Evolutionary conservation across 2,113 vertebrate species (phyloP).

Genomic region (Calonectris borealis): DNA sequence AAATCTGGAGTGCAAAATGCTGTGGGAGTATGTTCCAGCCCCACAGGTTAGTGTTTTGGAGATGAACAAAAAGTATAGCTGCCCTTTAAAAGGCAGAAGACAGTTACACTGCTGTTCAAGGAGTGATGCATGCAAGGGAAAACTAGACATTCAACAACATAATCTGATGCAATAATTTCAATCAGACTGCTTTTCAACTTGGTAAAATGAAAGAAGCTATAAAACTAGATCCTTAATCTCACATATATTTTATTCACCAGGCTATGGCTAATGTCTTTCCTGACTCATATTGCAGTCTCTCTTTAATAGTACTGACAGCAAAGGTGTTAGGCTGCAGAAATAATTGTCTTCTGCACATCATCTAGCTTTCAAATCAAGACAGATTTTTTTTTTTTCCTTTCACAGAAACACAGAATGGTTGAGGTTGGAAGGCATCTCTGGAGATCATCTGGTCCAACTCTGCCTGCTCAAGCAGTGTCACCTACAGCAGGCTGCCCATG

Average conservation of each 20-base stretch:
- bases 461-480: neutral
- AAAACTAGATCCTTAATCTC: neutral
- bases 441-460: neutral
- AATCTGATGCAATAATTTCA: neutral
- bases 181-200: neutral
- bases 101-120: neutral
- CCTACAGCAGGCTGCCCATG: neutral
- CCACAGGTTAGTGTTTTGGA: neutral
- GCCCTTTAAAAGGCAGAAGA: neutral
- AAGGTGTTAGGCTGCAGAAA: neutral
- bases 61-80: neutral
- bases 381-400: neutral
- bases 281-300: neutral
- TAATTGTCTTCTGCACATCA: neutral
- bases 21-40: neutral
- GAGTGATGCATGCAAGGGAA: neutral
- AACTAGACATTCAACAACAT: neutral
- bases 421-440: neutral
- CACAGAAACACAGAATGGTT: neutral
- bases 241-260: neutral
- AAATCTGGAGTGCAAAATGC: neutral
- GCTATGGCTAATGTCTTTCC: neutral
- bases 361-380: neutral
- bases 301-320: neutral
- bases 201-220: neutral